Evolutionary conservation across 1,140 invertebrate genomes (phyloP).

Genomic region (Drosophila melanica): DNA sequence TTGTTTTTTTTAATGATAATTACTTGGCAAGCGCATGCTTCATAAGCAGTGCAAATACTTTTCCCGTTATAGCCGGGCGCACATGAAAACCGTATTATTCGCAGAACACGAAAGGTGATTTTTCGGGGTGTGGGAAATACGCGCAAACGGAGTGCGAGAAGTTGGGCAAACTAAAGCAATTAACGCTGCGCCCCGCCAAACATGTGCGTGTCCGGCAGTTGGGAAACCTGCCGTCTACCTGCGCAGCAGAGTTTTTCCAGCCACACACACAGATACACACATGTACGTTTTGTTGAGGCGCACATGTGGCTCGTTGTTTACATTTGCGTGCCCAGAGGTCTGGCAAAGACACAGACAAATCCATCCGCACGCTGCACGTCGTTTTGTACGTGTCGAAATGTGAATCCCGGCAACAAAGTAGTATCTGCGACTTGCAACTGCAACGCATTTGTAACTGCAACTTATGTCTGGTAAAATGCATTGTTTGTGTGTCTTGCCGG

Average conservation of each 20-base stretch:
- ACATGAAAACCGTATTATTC: constrained; percentile 9
- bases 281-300: too few relatives aligned
- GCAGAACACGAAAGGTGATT: constrained; percentile 19
- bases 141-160: background rate
- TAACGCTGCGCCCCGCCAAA: constrained; percentile 6
- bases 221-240: constrained; percentile 37
- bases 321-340: constrained; percentile 39
- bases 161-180: constrained; percentile 44
- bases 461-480: constrained; percentile 33
- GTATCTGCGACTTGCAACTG: constrained; percentile 41
- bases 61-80: constrained; percentile 1
- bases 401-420: constrained; percentile 42
- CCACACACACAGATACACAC: constrained; percentile 13
- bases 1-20: background rate
- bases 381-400: constrained; percentile 49
- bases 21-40: background rate
- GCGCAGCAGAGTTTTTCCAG: constrained; percentile 39
- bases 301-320: constrained; percentile 45
- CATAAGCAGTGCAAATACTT: background rate
- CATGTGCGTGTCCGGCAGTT: constrained; percentile 9
- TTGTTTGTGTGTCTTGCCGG: constrained; percentile 18
- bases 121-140: constrained; percentile 19
- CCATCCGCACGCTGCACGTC: constrained; percentile 26
- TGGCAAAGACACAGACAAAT: constrained; percentile 24
- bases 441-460: constrained; percentile 37